Evolutionary conservation across 2,888 invertebrate species (phyloP), one percentile per base, ranked within the genome.

Genomic region (Spialia ferax): DNA sequence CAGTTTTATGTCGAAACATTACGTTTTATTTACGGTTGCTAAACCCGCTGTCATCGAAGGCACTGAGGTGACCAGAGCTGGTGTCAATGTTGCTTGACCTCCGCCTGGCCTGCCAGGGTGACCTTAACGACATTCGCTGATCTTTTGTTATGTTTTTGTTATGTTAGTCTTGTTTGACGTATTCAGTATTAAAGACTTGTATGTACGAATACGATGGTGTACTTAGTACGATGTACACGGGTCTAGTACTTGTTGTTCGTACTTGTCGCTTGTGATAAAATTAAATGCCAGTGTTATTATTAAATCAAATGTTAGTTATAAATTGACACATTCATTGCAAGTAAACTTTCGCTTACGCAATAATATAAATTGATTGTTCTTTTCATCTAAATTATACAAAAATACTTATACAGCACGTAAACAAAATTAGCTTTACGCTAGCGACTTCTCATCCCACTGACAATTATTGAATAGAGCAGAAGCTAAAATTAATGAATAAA

Each of bases 61-160:
- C 11, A 20, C 22, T 20, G 26, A 52, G 61, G 62, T 62, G 29
- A 20, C 56, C 45, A 48, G 52, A 23, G 23, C 50, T 68, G 68
- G 73, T 75, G 74, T 74, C 77, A 75, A 74, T 75, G 73, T 75
- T 70, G 56, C 38, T 60, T 71, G 76, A 75, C 78, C 78, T 78
- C 72, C 64, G 66, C 56, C 52, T 63, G 62, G 45, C 48, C 42
- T 55, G 48, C 61, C 66, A 61, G 67, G 54, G 57, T 69, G 74
- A 77, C 77, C 77, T 76, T 48, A 48, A 10, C 11, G 20, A 48
- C 20, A 6, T 48, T 20, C 15, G 15, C 15, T 48, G 20, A 11
- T 48, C 48, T 70, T 74, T 74, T 75, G 71, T 48, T 48, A 20
- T 20, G 4, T 48, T 48, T 48, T 48, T 48, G n/a, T 50, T 50